These are phyloP conservation scores for Suncus etruscus DNA, from an alignment of 2,113 vertebrate genomes.

Conservation along the genomic window DNA sequence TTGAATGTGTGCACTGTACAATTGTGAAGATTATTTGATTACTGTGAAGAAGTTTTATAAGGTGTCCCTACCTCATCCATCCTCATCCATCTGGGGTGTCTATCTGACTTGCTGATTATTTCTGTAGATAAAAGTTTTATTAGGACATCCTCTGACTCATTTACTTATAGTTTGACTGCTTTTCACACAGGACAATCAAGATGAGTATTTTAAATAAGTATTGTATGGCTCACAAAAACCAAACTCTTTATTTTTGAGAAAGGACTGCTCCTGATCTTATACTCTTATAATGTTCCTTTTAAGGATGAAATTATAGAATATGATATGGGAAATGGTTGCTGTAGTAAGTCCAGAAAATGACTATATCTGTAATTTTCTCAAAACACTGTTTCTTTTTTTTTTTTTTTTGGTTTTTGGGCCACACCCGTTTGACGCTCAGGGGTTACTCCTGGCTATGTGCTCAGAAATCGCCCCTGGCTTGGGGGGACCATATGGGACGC, in stretches of 20 bases:
- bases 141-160: background rate
- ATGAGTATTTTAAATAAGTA: conserved; percentile 7
- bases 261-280: background rate
- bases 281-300: background rate
- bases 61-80: background rate
- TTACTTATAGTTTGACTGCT: background rate
- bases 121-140: conserved; percentile 49
- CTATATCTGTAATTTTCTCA: background rate
- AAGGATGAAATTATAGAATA: background rate
- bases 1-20: background rate
- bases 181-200: background rate
- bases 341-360: background rate
- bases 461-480: no score
- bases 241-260: conserved; percentile 12
- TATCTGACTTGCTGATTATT: background rate
- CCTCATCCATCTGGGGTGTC: background rate
- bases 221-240: background rate
- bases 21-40: background rate
- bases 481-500: no score
- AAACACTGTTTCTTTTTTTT: conserved; percentile 7
- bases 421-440: no score
- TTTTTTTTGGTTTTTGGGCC: no score
- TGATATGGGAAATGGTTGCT: background rate
- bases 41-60: background rate
- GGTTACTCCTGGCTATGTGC: no score